A percentile compares a stretch with the other conserved stretches of the same genome.
These are phyloP conservation scores for Platycercus adscitus DNA, from an alignment of 2,113 vertebrate species.

Conservation along the genomic window DNA sequence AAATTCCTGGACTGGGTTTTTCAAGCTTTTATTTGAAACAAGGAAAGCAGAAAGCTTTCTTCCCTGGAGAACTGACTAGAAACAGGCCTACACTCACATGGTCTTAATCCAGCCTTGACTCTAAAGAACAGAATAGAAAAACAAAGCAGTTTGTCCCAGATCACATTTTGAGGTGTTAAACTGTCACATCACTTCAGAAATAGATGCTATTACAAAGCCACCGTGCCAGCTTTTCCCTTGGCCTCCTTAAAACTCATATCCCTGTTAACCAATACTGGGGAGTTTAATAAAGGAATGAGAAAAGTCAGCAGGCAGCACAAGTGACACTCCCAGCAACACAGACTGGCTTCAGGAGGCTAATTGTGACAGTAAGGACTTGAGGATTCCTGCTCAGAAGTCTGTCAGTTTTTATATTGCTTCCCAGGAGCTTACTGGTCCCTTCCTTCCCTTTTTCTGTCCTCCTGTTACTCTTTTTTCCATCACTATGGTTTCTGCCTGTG, in stretches of 20 bases:
- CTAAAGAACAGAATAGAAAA: background rate
- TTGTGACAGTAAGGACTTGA: background rate
- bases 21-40: background rate
- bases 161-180: background rate
- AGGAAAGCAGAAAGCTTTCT: background rate
- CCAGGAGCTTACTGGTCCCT: background rate
- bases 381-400: background rate
- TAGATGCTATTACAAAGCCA: background rate
- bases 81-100: background rate
- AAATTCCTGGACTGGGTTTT: background rate
- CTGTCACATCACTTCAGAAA: background rate
- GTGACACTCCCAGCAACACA: background rate
- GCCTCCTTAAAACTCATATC: background rate
- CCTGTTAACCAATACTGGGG: background rate
- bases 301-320: constrained; percentile 6
- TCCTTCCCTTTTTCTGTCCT: background rate
- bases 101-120: constrained; percentile 1
- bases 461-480: background rate
- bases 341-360: background rate
- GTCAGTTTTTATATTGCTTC: background rate
- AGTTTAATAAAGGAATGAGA: background rate
- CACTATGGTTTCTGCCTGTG: background rate
- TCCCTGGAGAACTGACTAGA: background rate
- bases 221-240: background rate
- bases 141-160: background rate